Conservation (phyloP, 1,140 invertebrate species). For the Lasioglossum baleicum region DNA sequence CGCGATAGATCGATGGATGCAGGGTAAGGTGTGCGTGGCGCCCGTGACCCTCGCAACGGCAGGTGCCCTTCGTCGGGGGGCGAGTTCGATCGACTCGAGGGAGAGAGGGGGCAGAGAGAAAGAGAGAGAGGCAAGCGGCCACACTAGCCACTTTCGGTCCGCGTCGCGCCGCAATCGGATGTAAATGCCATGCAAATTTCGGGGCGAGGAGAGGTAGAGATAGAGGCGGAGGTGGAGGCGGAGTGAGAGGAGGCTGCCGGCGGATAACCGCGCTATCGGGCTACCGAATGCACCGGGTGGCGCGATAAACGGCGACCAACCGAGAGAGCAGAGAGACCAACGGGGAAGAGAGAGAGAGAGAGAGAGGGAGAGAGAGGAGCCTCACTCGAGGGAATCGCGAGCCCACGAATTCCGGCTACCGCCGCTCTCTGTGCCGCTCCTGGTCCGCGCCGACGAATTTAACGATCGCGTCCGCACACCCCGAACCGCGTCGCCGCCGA, state of each 20-base stretch:
- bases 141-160: constrained; percentile 52
- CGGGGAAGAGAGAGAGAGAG: background rate
- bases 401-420: constrained; percentile 47
- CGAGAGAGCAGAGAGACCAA: background rate
- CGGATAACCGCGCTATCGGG: constrained; percentile 47
- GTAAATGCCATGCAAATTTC: constrained; percentile 72
- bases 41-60: constrained; percentile 45
- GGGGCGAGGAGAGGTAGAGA: constrained; percentile 37
- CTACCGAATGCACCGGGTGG: constrained; percentile 61
- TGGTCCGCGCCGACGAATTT: constrained; percentile 46
- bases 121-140: background rate
- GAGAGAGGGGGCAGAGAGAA: too few species aligned
- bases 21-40: background rate
- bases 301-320: constrained; percentile 46
- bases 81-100: constrained; percentile 15
- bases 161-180: constrained; percentile 68
- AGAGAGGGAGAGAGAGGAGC: background rate
- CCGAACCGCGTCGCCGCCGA: constrained; percentile 41
- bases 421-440: background rate
- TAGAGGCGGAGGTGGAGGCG: constrained; percentile 35
- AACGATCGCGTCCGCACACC: constrained; percentile 52
- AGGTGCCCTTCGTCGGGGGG: constrained; percentile 4
- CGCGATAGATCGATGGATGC: too few species aligned
- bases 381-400: constrained; percentile 12
- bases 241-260: background rate